Evolutionary conservation across 2,113 vertebrate species (phyloP).

Genomic region (Rafetus swinhoei): DNA sequence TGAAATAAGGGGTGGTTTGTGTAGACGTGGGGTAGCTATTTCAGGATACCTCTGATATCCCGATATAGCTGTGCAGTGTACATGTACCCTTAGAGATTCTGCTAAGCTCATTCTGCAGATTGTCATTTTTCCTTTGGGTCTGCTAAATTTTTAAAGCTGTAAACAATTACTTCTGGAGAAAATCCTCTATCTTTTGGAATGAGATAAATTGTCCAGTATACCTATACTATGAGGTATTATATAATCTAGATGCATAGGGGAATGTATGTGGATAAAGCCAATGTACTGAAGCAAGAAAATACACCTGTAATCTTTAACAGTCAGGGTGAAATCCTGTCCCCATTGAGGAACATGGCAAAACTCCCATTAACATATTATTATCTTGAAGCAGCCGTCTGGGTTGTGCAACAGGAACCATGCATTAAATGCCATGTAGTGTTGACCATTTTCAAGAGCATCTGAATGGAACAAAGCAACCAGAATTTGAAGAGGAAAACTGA

Average conservation of each 20-base stretch:
- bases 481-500: not conserved
- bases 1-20: too few species aligned
- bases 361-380: not conserved
- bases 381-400: not conserved
- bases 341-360: not conserved
- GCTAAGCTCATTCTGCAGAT: not conserved
- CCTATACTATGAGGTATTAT: not conserved
- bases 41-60: too few species aligned
- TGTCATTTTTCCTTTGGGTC: not conserved
- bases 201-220: not conserved
- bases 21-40: too few species aligned
- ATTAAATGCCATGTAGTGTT: accelerated
- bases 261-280: not conserved
- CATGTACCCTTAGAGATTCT: not conserved
- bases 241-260: not conserved
- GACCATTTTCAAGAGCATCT: not conserved
- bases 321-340: not conserved
- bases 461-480: not conserved
- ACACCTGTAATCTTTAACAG: not conserved
- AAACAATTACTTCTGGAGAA: not conserved
- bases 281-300: not conserved
- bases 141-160: conserved; percentile 5
- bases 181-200: not conserved
- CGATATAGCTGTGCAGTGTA: too few species aligned
- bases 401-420: not conserved